Evolutionary conservation across 2,888 invertebrate species (phyloP).

Genomic region (Alentia gelatinosa): DNA sequence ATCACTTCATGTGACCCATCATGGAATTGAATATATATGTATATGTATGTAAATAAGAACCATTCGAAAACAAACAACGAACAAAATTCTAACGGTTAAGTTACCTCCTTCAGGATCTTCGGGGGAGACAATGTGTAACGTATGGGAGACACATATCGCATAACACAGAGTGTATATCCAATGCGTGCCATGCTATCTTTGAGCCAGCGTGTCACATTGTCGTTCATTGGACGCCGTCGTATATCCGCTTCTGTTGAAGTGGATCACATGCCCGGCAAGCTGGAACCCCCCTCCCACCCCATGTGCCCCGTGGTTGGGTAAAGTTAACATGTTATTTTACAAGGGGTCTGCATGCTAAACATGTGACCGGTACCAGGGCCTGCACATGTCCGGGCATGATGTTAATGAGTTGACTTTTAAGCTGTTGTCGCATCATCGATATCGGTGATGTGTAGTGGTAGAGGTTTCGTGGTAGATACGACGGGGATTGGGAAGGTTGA

Average conservation of each 20-base stretch:
- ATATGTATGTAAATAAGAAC: too few species aligned
- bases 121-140: too few species aligned
- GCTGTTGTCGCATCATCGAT: too few species aligned
- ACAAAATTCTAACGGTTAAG: too few species aligned
- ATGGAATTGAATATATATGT: too few species aligned
- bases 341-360: neutral
- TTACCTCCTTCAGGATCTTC: too few species aligned
- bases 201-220: neutral
- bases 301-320: neutral
- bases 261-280: conserved; percentile 18
- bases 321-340: conserved; percentile 12
- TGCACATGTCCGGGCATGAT: neutral
- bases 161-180: neutral
- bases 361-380: neutral
- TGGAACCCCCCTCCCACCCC: neutral
- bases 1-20: too few species aligned
- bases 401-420: neutral
- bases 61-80: too few species aligned
- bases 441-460: too few species aligned
- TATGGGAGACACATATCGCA: too few species aligned
- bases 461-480: too few species aligned
- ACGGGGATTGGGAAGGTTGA: neutral
- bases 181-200: too few species aligned
- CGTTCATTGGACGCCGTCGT: neutral
- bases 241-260: neutral